Base-by-base conservation (phyloP, 1,140 invertebrate species). In the Drosophila hydei region DNA sequence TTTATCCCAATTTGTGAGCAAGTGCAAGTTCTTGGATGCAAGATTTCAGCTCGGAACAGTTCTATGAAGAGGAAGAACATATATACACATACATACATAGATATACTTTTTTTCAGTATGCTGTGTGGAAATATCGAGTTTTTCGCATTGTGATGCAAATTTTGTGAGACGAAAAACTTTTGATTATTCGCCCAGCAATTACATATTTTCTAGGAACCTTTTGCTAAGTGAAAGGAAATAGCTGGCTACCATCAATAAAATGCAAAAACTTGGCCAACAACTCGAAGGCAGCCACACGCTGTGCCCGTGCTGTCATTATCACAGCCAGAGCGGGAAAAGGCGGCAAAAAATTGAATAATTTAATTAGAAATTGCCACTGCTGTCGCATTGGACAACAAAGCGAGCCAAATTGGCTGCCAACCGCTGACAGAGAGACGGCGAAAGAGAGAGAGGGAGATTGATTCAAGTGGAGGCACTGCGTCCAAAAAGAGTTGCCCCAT, bases 291-390 rank as follows among this genome's bases (percentile, higher is more conserved):
- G 18, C 52, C 21, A 27, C 43, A 36, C 18, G 60, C 60, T 51
- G 55, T 27, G 54, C 40, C 50, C 45, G 54, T 47, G 40, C 48
- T 72, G 64, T 52, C 52, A 65, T 64, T 63, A 56, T 54, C 48
- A 59, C 30, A 30, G 56, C 40, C 1, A 0, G n/a, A 16, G 38
- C 4, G 6, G 38, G 9, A 4, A 16, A 59, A 30, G 38, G 9
- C 9, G 19, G 36, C 3, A 38, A 50, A 40, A 48, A 85, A 80
- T 73, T 80, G 81, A 85, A 87, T 87, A 87, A 87, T 87, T 87
- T 83, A 87, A 87, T 87, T 87, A 87, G 83, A 87, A 88, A 88
- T 88, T 88, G 78, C 83, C 83, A 87, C 75, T 88, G 76, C 83
- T 79, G 77, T 87, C 77, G 75, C 83, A 78, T 78, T 81, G 77